Evolutionary conservation across 2,113 vertebrate species (phyloP).

Genomic region (Glaucidium brasilianum): DNA sequence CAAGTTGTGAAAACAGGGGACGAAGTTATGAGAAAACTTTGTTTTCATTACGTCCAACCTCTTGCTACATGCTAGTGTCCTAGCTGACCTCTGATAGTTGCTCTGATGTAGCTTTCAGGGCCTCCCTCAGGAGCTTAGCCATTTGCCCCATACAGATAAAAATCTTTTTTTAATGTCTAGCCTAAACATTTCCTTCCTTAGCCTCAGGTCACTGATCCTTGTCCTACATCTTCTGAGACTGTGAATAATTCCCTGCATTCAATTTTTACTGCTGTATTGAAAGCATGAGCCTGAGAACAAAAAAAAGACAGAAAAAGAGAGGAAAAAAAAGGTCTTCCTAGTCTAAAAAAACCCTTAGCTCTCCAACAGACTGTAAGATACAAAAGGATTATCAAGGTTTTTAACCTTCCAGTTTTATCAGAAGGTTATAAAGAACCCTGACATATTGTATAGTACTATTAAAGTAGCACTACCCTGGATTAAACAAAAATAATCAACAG

Average conservation of each 20-base stretch:
- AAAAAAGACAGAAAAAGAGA: neutral
- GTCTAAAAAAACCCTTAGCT: neutral
- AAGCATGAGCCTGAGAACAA: neutral
- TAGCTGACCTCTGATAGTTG: neutral
- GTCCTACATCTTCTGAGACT: slow-evolving; percentile 29
- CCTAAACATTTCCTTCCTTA: slow-evolving; percentile 50
- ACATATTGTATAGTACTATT: neutral
- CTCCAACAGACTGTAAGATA: neutral
- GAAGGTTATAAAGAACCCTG: neutral
- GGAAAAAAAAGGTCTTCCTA: neutral
- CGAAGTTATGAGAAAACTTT: neutral
- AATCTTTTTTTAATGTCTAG: slow-evolving; percentile 36
- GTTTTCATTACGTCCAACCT: neutral
- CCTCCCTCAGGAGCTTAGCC: neutral
- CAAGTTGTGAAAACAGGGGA: neutral
- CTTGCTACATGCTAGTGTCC: neutral
- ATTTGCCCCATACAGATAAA: neutral
- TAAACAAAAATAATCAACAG: neutral
- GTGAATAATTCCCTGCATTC: slow-evolving; percentile 9
- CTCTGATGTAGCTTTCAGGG: neutral
- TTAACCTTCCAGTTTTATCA: neutral
- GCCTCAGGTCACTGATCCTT: slow-evolving; percentile 23
- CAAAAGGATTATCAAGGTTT: neutral
- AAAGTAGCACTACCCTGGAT: neutral
- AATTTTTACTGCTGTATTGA: neutral